These are phyloP conservation scores for Thera obeliscata DNA, from an alignment of 2,888 invertebrate species.

Conservation along the genomic window DNA sequence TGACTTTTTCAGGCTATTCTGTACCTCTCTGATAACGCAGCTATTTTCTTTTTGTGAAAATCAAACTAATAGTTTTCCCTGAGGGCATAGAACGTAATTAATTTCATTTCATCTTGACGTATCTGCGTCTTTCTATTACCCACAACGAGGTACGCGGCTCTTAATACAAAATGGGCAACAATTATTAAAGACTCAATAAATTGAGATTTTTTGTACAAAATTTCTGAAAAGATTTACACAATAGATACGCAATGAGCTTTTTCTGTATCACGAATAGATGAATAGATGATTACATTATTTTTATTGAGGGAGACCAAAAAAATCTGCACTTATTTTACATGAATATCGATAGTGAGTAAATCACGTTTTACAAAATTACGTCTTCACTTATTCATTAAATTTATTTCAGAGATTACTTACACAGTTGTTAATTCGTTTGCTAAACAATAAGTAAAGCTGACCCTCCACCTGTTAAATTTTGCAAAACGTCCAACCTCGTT, in stretches of 20 bases:
- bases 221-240: slow-evolving; percentile 19
- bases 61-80: slow-evolving; percentile 68
- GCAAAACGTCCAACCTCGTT: slow-evolving; percentile 29
- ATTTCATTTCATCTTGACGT: slow-evolving; percentile 67
- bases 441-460: slow-evolving; percentile 59
- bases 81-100: slow-evolving; percentile 64
- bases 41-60: slow-evolving; percentile 66
- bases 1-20: slow-evolving; percentile 49
- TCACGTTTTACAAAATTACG: slow-evolving; percentile 5
- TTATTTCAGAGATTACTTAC: slow-evolving; percentile 42
- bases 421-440: slow-evolving; percentile 51
- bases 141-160: slow-evolving; percentile 7
- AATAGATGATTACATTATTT: slow-evolving; percentile 3
- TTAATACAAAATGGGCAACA: slow-evolving; percentile 22
- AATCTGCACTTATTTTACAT: neutral
- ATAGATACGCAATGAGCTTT: slow-evolving; percentile 14
- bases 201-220: slow-evolving; percentile 11
- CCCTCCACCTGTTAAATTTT: slow-evolving; percentile 42
- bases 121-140: slow-evolving; percentile 66
- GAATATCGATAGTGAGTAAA: slow-evolving; percentile 2
- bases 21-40: slow-evolving; percentile 54
- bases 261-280: slow-evolving; percentile 2
- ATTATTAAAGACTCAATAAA: slow-evolving; percentile 24
- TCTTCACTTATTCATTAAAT: slow-evolving; percentile 38
- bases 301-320: neutral